Conservation (phyloP, 1,140 invertebrate species). For the Chelonus insularis region DNA sequence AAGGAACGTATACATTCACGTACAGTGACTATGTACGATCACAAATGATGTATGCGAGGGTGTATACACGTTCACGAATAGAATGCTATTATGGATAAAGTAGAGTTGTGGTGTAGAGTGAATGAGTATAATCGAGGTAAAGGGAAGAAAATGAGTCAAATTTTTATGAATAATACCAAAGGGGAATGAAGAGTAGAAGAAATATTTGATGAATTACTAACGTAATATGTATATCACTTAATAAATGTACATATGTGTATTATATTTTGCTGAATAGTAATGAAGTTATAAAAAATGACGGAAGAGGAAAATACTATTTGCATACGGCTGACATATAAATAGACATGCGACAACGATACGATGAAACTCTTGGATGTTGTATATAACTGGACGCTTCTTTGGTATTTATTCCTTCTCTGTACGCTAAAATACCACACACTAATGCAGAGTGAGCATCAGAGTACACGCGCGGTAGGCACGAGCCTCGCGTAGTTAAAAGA, state of each 20-base stretch:
- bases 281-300: background rate
- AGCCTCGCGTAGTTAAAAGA: background rate
- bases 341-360: slow-evolving; percentile 43
- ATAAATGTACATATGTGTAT: no score
- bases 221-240: no score
- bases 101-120: background rate
- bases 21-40: background rate
- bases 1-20: background rate
- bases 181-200: no score
- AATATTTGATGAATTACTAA: no score
- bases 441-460: slow-evolving; percentile 8
- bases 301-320: background rate
- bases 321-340: slow-evolving; percentile 9
- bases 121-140: background rate
- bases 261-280: no score
- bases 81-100: slow-evolving; percentile 1
- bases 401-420: slow-evolving; percentile 8
- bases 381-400: slow-evolving; percentile 14
- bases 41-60: background rate
- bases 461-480: slow-evolving; percentile 22
- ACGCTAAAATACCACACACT: background rate
- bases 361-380: background rate
- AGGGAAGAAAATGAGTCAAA: background rate
- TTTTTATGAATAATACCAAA: background rate
- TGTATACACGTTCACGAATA: background rate